Conservation (phyloP, 2,888 invertebrate species). For the Morpho helenor region DNA sequence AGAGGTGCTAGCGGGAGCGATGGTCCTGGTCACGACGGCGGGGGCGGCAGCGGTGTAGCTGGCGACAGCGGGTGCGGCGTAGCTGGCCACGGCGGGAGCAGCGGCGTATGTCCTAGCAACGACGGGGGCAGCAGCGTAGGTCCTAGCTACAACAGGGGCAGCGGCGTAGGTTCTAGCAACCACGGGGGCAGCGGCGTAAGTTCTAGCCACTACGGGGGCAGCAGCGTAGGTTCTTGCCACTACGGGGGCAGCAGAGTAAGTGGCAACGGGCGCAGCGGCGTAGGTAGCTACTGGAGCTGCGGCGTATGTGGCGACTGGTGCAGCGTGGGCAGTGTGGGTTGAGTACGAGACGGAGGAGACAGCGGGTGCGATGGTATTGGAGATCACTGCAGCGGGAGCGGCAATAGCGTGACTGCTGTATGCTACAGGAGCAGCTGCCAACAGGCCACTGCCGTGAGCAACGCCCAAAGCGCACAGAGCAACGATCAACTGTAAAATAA, state of each 20-base stretch:
- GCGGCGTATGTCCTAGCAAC: conserved; percentile 37
- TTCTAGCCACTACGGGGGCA: conserved; percentile 46
- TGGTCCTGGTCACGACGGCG: conserved; percentile 36
- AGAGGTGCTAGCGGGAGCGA: conserved; percentile 33
- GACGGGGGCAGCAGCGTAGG: conserved; percentile 36
- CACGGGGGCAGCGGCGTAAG: conserved; percentile 28
- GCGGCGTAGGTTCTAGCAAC: conserved; percentile 29
- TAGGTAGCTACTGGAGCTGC: conserved; percentile 35
- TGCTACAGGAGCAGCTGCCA: conserved; percentile 64
- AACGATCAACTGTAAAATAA: conserved; percentile 65
- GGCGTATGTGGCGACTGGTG: conserved; percentile 45
- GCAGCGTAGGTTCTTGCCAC: conserved; percentile 51
- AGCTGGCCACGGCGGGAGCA: conserved; percentile 30
- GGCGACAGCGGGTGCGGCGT: conserved; percentile 47
- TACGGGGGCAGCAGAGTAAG: conserved; percentile 20
- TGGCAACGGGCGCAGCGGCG: conserved; percentile 41
- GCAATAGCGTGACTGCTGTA: conserved; percentile 66
- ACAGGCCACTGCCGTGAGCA: conserved; percentile 77
- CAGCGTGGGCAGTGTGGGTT: conserved; percentile 32
- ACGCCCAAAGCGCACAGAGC: conserved; percentile 79
- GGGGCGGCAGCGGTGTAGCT: conserved; percentile 39
- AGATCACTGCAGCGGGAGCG: conserved; percentile 58
- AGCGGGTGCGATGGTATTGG: conserved; percentile 63
- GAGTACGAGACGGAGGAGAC: conserved; percentile 29
- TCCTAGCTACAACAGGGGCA: conserved; percentile 31